Conservation (phyloP, 37 sponge, comb jelly and placozoan species). For the Spongilla lacustris region DNA sequence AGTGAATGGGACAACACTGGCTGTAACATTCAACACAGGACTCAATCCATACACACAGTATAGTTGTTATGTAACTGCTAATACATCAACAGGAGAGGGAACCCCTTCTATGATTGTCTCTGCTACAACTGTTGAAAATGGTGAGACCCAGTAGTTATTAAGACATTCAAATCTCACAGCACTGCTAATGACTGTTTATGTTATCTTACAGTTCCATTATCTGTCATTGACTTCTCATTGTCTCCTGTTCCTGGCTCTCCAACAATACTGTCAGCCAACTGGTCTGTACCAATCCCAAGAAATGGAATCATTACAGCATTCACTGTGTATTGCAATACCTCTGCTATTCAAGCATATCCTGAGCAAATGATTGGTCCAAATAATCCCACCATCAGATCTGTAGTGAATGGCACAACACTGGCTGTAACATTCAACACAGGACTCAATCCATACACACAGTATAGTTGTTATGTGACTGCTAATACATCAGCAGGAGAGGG, state of each 20-base stretch:
- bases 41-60: background rate
- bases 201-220: no score
- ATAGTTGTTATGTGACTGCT: slow-evolving; percentile 54
- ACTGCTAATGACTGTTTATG: no score
- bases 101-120: background rate
- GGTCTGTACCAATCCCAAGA: slow-evolving; percentile 5
- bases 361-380: background rate
- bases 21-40: background rate
- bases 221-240: no score
- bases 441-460: slow-evolving; percentile 42
- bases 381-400: background rate
- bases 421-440: background rate
- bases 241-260: no score
- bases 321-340: slow-evolving; percentile 16
- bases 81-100: background rate
- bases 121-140: background rate
- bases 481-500: slow-evolving; percentile 53
- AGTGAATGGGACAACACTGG: background rate
- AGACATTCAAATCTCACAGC: no score
- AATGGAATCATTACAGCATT: slow-evolving; percentile 34
- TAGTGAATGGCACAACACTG: background rate
- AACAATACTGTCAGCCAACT: background rate
- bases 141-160: no score
- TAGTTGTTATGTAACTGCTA: background rate
- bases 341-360: background rate